Evolutionary conservation across 2,797 vertebrate species (phyloP).

Genomic region (Sitta carolinensis): DNA sequence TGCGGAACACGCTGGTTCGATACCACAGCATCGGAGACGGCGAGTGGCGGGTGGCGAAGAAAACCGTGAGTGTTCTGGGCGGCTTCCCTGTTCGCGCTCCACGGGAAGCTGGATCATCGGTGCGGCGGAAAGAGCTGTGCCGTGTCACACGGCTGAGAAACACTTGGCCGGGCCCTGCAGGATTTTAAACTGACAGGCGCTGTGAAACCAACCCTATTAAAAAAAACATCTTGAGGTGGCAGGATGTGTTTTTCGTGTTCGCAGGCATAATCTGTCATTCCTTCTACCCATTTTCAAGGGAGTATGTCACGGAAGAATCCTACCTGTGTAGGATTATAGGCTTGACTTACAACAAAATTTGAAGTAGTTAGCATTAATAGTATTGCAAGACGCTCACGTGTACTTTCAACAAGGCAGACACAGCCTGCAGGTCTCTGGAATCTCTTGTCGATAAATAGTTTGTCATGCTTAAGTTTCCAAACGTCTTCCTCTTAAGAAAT

Average conservation of each 20-base stretch:
- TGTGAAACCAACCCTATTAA: not conserved
- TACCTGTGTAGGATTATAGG: no score
- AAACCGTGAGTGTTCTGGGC: constrained; percentile 61
- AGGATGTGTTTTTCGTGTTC: not conserved
- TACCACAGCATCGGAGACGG: constrained; percentile 73
- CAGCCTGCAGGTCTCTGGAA: not conserved
- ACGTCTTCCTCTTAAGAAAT: not conserved
- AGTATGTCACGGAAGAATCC: not conserved
- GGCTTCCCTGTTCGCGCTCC: accelerated
- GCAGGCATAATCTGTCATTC: accelerated
- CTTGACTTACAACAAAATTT: not conserved
- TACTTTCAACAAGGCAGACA: not conserved
- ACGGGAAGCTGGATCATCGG: not conserved
- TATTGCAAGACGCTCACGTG: not conserved
- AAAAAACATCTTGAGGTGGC: not conserved
- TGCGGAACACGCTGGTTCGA: constrained; percentile 72
- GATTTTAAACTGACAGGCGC: not conserved
- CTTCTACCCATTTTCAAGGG: not conserved
- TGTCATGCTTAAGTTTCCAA: not conserved
- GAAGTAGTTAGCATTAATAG: not conserved
- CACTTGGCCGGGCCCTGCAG: not conserved
- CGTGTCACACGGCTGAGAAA: accelerated
- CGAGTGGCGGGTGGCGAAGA: constrained; percentile 73
- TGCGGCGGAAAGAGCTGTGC: no score
- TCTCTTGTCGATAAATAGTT: not conserved